Conservation (phyloP, 2,797 vertebrate genomes). For the Acipenser transmontanus region DNA sequence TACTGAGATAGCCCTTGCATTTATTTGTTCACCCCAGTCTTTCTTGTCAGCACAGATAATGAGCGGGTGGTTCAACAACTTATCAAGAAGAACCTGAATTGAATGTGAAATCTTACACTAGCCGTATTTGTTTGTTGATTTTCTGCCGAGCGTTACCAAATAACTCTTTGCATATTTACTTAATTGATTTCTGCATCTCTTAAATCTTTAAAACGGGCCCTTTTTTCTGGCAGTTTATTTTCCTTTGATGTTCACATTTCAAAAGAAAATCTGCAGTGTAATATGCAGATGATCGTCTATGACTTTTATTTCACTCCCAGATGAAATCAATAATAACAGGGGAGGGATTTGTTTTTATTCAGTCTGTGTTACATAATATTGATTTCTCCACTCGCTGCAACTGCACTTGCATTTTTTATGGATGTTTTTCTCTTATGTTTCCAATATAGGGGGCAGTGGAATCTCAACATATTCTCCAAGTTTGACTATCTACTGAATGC, state of each 20-base stretch:
- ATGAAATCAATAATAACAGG: slow-evolving; percentile 34
- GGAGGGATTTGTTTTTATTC: slow-evolving; percentile 16
- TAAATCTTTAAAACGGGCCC: slow-evolving; percentile 39
- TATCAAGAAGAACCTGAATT: slow-evolving; percentile 23
- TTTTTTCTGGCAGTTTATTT: slow-evolving; percentile 39
- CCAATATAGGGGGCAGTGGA: too few relatives aligned
- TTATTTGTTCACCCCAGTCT: too few relatives aligned
- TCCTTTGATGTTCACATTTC: slow-evolving; percentile 40
- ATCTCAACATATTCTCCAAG: too few relatives aligned
- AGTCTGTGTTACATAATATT: slow-evolving; percentile 34
- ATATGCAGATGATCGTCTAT: slow-evolving; percentile 37
- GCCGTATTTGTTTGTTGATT: slow-evolving; percentile 37
- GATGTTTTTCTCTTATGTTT: slow-evolving; percentile 17
- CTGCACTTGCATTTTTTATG: slow-evolving; percentile 16
- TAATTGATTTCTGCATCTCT: slow-evolving; percentile 43
- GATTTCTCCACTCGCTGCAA: slow-evolving; percentile 25
- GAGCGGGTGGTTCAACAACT: background rate
- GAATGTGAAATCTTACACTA: slow-evolving; percentile 29
- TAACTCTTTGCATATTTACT: slow-evolving; percentile 36
- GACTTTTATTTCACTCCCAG: slow-evolving; percentile 13
- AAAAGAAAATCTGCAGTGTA: slow-evolving; percentile 30
- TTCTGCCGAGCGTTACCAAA: slow-evolving; percentile 29
- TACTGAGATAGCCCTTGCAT: too few relatives aligned
- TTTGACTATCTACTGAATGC: too few relatives aligned
- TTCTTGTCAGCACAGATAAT: too few relatives aligned